A percentile compares a stretch with the other conserved stretches of the same genome.
Evolutionary conservation across 2,888 invertebrate genomes (phyloP).

Genomic region (Glaucopsyche alexis): DNA sequence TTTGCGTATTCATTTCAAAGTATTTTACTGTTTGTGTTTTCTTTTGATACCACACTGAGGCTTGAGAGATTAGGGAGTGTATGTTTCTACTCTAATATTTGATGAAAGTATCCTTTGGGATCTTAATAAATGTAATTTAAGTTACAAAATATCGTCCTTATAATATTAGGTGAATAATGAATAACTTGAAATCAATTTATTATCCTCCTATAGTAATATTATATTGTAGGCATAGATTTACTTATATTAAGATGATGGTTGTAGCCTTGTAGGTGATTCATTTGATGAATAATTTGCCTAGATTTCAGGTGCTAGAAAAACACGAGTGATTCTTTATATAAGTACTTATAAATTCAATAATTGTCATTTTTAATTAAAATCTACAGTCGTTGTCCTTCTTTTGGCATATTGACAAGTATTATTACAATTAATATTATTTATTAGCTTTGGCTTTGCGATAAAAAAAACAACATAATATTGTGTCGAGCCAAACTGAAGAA

Average conservation of each 20-base stretch:
- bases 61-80: constrained; percentile 9
- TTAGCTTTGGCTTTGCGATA: too few relatives aligned
- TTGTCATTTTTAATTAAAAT: too few relatives aligned
- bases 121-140: not conserved
- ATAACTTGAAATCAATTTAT: too few relatives aligned
- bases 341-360: too few relatives aligned
- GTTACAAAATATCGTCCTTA: not conserved
- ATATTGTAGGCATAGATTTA: not conserved
- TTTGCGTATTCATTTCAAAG: constrained; percentile 19
- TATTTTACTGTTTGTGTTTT: not conserved
- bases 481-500: not conserved
- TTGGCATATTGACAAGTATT: too few relatives aligned
- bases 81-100: not conserved
- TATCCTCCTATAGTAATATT: not conserved
- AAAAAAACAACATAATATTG: not conserved
- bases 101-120: not conserved
- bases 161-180: not conserved
- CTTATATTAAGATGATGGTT: too few relatives aligned
- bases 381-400: too few relatives aligned
- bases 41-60: not conserved
- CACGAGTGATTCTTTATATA: too few relatives aligned
- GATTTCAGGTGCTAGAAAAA: too few relatives aligned
- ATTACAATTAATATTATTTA: too few relatives aligned
- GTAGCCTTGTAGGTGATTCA: too few relatives aligned
- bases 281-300: too few relatives aligned